Conservation (phyloP, 2,888 invertebrate species). For the Lagria hirta region DNA sequence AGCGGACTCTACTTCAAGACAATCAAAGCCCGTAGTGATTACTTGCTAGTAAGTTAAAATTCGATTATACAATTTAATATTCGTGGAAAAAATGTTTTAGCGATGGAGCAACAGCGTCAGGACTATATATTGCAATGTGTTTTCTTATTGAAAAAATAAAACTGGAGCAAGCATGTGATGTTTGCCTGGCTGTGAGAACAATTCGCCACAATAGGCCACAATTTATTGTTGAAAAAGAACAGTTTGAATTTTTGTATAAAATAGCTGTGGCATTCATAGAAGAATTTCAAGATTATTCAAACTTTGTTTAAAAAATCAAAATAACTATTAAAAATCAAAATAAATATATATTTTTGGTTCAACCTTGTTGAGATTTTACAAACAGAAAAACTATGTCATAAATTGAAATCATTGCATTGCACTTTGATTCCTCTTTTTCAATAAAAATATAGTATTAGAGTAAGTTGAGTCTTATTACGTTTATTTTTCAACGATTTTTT, state of each 20-base stretch:
- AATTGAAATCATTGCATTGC: too few species aligned
- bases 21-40: conserved; percentile 46
- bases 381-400: too few species aligned
- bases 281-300: conserved; percentile 49
- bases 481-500: too few species aligned
- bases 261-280: conserved; percentile 46
- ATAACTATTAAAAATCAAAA: too few species aligned
- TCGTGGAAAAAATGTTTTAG: too few species aligned
- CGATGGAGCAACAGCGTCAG: conserved; percentile 55
- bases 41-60: conserved; percentile 55
- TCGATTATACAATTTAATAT: too few species aligned
- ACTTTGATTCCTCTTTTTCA: too few species aligned
- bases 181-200: conserved; percentile 54
- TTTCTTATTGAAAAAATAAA: conserved; percentile 57
- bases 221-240: conserved; percentile 49
- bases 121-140: conserved; percentile 53
- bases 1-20: conserved; percentile 43
- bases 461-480: too few species aligned
- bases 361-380: too few species aligned
- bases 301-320: conserved; percentile 44
- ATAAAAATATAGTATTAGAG: too few species aligned
- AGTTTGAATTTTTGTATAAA: conserved; percentile 51
- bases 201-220: conserved; percentile 53
- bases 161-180: conserved; percentile 56
- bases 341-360: too few species aligned